Percentiles rank a stretch among this genome's conserved stretches.
phyloP scores from a whole-genome alignment of 2,888 invertebrate species.

The Hesperia comma region DNA sequence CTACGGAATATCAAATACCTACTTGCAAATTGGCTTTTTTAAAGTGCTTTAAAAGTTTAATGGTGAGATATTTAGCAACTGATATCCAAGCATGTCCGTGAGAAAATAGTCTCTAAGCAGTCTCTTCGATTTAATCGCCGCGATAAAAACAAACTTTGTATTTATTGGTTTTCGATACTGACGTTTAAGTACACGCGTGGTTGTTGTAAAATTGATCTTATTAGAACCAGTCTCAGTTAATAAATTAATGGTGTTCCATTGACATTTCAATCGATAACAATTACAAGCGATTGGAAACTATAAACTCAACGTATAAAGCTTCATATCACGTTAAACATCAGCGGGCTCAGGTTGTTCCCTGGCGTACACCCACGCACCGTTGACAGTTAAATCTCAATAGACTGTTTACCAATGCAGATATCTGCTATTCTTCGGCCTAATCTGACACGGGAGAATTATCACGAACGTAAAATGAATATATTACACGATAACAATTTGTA shows the following conservation, averaged over 20 bases:
- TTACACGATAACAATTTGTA: slow-evolving; percentile 37
- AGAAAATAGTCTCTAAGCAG: slow-evolving; percentile 27
- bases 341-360: slow-evolving; percentile 27
- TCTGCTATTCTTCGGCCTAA: slow-evolving; percentile 34
- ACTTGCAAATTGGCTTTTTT: slow-evolving; percentile 28
- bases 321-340: slow-evolving; percentile 30
- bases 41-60: slow-evolving; percentile 30
- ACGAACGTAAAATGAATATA: slow-evolving; percentile 32
- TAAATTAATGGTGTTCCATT: slow-evolving; percentile 29
- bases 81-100: slow-evolving; percentile 30
- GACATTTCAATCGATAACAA: slow-evolving; percentile 34
- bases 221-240: slow-evolving; percentile 20
- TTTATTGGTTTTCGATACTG: slow-evolving; percentile 13
- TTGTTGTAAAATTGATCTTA: slow-evolving; percentile 25
- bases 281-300: slow-evolving; percentile 29
- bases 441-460: slow-evolving; percentile 35
- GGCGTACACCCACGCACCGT: slow-evolving; percentile 30
- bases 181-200: slow-evolving; percentile 23
- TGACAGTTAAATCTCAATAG: slow-evolving; percentile 38
- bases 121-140: slow-evolving; percentile 25
- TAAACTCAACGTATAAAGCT: slow-evolving; percentile 29
- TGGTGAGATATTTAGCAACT: slow-evolving; percentile 38
- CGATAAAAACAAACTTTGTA: slow-evolving; percentile 27
- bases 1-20: slow-evolving; percentile 15
- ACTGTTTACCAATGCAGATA: slow-evolving; percentile 37